Base-by-base conservation (phyloP, 2,797 vertebrate species). In the Amazonetta brasiliensis region DNA sequence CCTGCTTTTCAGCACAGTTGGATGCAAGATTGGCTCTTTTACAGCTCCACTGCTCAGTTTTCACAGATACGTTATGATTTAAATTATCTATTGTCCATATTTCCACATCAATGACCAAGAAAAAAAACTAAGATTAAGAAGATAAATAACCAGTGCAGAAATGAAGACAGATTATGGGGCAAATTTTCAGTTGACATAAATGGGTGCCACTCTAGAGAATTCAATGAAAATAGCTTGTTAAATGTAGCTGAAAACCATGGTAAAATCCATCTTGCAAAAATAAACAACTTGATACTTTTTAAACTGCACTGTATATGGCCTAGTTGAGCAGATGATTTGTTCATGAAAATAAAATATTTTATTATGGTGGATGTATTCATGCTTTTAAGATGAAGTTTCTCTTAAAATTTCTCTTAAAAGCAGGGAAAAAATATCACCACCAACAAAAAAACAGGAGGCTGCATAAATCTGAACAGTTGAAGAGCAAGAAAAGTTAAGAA, bases 391-490 rank as follows among this genome's bases (percentile, higher is more conserved):
- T 60, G 15, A 58, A 69, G 7, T 59, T 89, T 64, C 41, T 77
- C 23, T 72, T 77, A 56, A 82, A 39, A 50, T 64, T 89, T 64
- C 41, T 77, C 21, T 72, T 77, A 56, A 82, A 39, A 50, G 43
- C 43, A 19, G 43, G 43, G 18, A 1, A 9, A 5, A 19, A 14
- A 13, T 23, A 46, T 5, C 14, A 26, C 7, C 7, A 50, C 0
- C 21, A 26, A 7, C 5, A 48, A 43, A n/a, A n/a, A 9, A 3
- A 3, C 69, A 76, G 6, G 16, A 44, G 10, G 5, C 23, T 86
- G 8, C 18, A 68, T 73, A 73, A 26, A 23, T 28, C 30, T 76
- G 35, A 86, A 73, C 14, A 22, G 5, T 22, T 64, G 19, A 59
- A 66, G 33, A 60, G 13, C 5, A 80, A 39, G 12, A 46, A 14